Percentiles rank a stretch among this genome's conserved stretches.
Conservation (phyloP, 2,113 vertebrate species). For the Girardinichthys multiradiatus region DNA sequence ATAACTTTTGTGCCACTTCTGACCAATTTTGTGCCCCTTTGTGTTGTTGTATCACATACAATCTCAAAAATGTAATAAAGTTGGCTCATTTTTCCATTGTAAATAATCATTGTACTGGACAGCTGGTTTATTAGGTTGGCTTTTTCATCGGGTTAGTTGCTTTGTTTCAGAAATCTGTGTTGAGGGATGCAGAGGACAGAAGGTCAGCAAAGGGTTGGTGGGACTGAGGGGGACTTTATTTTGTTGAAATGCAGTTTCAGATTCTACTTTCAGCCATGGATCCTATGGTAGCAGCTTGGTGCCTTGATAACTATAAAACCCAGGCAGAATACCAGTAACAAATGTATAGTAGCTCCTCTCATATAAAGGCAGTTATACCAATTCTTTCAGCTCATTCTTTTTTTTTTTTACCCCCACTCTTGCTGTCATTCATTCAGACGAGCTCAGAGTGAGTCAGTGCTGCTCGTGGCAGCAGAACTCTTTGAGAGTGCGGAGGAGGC, state of each 20-base stretch:
- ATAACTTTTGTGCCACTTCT: background rate
- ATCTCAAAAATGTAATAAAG: background rate
- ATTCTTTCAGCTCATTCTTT: constrained; percentile 6
- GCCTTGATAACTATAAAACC: background rate
- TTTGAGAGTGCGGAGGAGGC: constrained; percentile 50
- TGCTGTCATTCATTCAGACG: constrained; percentile 41
- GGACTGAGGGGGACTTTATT: constrained; percentile 4
- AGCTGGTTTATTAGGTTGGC: constrained; percentile 38
- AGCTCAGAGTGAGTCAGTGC: constrained; percentile 51
- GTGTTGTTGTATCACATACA: background rate
- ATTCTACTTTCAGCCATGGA: constrained; percentile 28
- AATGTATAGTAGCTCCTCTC: background rate
- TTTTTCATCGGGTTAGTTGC: constrained; percentile 28
- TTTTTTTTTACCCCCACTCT: constrained; percentile 6
- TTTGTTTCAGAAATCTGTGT: constrained; percentile 23
- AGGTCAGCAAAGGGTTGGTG: constrained; percentile 40
- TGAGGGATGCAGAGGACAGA: constrained; percentile 42
- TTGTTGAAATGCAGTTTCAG: constrained; percentile 46
- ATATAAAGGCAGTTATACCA: background rate
- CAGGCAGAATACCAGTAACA: background rate
- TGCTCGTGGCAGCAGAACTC: constrained; percentile 32
- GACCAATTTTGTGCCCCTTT: background rate
- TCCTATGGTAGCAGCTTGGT: background rate
- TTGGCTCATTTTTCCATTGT: constrained; percentile 49
- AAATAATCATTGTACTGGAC: constrained; percentile 46